These are phyloP conservation scores for Dioctria rufipes DNA, from an alignment of 2,888 invertebrate genomes.

Conservation along the genomic window DNA sequence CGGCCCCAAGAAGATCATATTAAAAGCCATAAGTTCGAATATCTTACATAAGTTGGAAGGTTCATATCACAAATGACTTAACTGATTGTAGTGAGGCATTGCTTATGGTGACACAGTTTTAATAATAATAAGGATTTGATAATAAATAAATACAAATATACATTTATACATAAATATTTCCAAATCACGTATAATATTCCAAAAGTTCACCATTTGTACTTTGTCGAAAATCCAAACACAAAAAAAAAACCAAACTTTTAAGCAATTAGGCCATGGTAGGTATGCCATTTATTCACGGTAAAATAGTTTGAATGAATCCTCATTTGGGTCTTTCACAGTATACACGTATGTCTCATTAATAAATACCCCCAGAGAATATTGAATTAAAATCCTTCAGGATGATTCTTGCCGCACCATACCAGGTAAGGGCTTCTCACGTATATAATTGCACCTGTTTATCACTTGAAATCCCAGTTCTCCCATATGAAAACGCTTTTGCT, in stretches of 20 bases:
- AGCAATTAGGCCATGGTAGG: not conserved
- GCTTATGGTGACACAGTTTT: too few relatives aligned
- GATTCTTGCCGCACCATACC: slow-evolving; percentile 7
- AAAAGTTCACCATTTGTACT: too few relatives aligned
- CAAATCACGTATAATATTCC: too few relatives aligned
- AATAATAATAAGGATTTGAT: too few relatives aligned
- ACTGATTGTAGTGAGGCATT: too few relatives aligned
- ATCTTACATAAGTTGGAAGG: too few relatives aligned
- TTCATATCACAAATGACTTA: too few relatives aligned
- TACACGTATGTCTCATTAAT: slow-evolving; percentile 30
- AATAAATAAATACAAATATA: too few relatives aligned
- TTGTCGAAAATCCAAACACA: too few relatives aligned
- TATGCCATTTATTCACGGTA: not conserved
- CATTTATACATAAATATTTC: too few relatives aligned
- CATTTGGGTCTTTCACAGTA: not conserved
- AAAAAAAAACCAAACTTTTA: not conserved
- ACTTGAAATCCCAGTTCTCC: slow-evolving; percentile 26
- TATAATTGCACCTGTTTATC: slow-evolving; percentile 47
- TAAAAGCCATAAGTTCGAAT: too few relatives aligned
- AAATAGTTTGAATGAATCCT: not conserved
- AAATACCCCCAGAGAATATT: slow-evolving; percentile 17
- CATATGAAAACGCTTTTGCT: slow-evolving; percentile 6
- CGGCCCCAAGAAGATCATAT: too few relatives aligned
- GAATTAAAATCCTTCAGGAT: slow-evolving; percentile 26
- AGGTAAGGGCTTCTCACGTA: slow-evolving; percentile 16